These are phyloP conservation scores for Melinopterus prodromus DNA, from an alignment of 2,888 invertebrate species.

Conservation along the genomic window DNA sequence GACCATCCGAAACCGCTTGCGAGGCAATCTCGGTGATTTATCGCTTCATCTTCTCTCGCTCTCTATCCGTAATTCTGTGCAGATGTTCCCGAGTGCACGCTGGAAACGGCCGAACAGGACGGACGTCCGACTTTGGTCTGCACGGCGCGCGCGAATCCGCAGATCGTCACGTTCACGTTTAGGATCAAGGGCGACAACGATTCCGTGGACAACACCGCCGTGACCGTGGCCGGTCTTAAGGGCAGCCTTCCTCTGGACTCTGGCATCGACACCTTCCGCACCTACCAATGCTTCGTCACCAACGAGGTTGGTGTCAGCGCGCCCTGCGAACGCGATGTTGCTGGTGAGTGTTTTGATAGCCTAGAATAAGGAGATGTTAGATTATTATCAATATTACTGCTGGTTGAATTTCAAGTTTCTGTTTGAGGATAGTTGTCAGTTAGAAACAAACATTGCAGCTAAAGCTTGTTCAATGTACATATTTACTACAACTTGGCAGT, in stretches of 20 bases:
- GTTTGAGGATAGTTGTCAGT: too few relatives aligned
- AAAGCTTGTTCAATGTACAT: too few relatives aligned
- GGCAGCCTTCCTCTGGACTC: constrained; percentile 72
- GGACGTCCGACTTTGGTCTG: constrained; percentile 83
- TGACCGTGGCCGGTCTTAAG: constrained; percentile 63
- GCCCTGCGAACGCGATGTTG: constrained; percentile 73
- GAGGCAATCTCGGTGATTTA: constrained; percentile 7
- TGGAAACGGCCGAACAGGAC: constrained; percentile 73
- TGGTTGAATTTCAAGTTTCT: too few relatives aligned
- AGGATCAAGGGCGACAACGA: constrained; percentile 85
- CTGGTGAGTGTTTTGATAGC: constrained; percentile 62
- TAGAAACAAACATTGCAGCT: too few relatives aligned
- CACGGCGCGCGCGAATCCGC: constrained; percentile 83
- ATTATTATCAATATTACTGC: too few relatives aligned
- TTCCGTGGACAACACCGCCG: constrained; percentile 70
- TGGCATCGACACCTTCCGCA: constrained; percentile 71
- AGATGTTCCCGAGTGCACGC: constrained; percentile 76
- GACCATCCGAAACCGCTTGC: neutral
- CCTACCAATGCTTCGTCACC: constrained; percentile 85
- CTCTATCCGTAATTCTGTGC: constrained; percentile 1
- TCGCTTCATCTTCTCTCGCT: neutral
- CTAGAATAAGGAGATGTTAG: too few relatives aligned
- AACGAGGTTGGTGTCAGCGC: constrained; percentile 77
- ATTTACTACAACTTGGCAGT: too few relatives aligned
- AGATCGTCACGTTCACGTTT: constrained; percentile 82